Base-by-base conservation (phyloP, 1,140 invertebrate genomes). In the Drosophila tristis region DNA sequence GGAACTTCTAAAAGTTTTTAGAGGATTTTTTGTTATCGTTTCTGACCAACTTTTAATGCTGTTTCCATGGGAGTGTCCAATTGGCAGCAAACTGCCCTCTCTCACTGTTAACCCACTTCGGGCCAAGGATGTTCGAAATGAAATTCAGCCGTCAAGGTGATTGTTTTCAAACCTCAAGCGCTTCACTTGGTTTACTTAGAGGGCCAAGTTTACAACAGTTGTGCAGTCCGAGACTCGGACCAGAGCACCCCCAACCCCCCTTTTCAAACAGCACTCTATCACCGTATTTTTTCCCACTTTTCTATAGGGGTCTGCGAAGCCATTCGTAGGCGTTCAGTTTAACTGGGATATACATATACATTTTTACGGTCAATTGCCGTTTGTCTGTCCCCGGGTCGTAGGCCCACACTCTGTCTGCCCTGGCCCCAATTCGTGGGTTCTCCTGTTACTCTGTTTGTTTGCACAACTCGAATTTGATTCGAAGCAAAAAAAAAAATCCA, bases 321-420 rank as follows among this genome's bases (percentile, higher is more conserved):
- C 57, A 48, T 72, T 72, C 35, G 49, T 77, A 58, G 81, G 64
- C 64, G 70, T 74, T 66, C 53, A 50, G 62, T 74, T 78, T 87
- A 87, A 87, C 82, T 72, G 74, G 51, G 68, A 66, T 65, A 75
- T 76, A 87, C 63, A 72, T 81, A 81, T 73, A 81, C 72, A 84
- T 89, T 87, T 87, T 87, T 87, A 89, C 79, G 84, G 84, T 87
- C 84, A 87, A 87, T 87, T 89, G 84, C 58, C 79, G 84, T 73
- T 87, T 89, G 84, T 89, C 78, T 89, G 78, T 73, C 59, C 51
- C 49, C 35, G 50, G 20, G 6, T 25, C 43, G 13, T 4, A 11
- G 2, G 23, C 1, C 20, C 54, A 39, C 47, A 29, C 59, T 44
- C 5, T 47, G 23, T 62, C 45, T 25, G 25, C 16, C 29, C 42